Conservation (phyloP, 2,888 invertebrate species). For the Ophonus ardosiacus region DNA sequence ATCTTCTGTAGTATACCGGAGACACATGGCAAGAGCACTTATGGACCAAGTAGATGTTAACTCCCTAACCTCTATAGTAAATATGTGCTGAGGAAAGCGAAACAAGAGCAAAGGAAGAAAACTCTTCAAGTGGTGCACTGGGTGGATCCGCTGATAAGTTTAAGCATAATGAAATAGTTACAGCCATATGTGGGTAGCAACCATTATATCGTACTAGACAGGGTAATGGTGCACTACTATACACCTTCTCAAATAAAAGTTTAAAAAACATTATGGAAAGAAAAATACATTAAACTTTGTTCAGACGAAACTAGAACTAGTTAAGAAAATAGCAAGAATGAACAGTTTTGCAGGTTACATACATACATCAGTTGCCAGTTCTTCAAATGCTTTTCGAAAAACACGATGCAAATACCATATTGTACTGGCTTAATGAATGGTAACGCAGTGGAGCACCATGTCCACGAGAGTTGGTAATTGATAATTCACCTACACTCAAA, state of each 20-base stretch:
- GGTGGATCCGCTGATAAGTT: background rate
- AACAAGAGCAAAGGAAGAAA: background rate
- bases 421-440: background rate
- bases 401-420: background rate
- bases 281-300: background rate
- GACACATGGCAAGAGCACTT: background rate
- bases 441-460: conserved; percentile 3
- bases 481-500: conserved; percentile 6
- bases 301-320: background rate
- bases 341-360: background rate
- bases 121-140: background rate
- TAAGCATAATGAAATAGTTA: background rate
- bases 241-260: background rate
- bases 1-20: background rate
- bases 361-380: background rate
- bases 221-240: background rate
- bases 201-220: background rate
- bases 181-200: background rate
- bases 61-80: background rate
- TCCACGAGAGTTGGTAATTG: background rate
- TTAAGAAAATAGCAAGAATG: background rate
- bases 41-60: background rate
- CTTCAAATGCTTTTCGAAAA: conserved; percentile 4
- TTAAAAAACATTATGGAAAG: background rate
- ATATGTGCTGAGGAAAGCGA: background rate